Percentiles rank a stretch among this genome's conserved stretches.
These are phyloP conservation scores for Caretta caretta DNA, from an alignment of 2,113 vertebrate genomes.

Conservation along the genomic window DNA sequence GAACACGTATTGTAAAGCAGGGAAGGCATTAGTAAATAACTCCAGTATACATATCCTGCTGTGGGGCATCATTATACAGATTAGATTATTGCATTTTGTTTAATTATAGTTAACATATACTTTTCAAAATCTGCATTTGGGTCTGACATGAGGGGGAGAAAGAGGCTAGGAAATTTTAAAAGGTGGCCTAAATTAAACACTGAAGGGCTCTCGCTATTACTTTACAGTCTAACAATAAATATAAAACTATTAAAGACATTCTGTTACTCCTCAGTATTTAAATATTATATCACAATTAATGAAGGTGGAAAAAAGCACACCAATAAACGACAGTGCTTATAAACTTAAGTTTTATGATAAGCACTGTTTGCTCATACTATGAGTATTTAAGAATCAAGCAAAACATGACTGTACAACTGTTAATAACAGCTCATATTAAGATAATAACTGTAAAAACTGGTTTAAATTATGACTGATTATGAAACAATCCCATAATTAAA, in stretches of 20 bases:
- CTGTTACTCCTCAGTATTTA: not conserved
- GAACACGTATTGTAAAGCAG: too few relatives aligned
- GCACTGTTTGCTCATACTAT: not conserved
- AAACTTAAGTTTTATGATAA: not conserved
- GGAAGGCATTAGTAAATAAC: too few relatives aligned
- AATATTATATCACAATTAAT: not conserved
- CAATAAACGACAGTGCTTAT: not conserved
- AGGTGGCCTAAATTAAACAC: not conserved
- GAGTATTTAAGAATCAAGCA: not conserved
- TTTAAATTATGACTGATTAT: not conserved
- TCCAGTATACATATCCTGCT: too few relatives aligned
- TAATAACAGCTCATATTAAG: not conserved
- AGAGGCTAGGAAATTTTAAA: too few relatives aligned
- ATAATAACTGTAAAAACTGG: not conserved
- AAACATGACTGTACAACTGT: not conserved
- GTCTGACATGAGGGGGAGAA: not conserved
- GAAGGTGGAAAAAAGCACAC: not conserved
- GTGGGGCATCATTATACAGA: too few relatives aligned
- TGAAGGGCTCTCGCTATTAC: not conserved
- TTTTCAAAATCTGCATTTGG: not conserved
- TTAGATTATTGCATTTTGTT: not conserved
- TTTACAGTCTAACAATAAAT: not conserved
- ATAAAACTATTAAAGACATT: not conserved
- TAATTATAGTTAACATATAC: not conserved
- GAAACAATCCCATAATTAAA: not conserved